phyloP scores from a whole-genome alignment of 2,888 invertebrate genomes.

The Junonia oenone region DNA sequence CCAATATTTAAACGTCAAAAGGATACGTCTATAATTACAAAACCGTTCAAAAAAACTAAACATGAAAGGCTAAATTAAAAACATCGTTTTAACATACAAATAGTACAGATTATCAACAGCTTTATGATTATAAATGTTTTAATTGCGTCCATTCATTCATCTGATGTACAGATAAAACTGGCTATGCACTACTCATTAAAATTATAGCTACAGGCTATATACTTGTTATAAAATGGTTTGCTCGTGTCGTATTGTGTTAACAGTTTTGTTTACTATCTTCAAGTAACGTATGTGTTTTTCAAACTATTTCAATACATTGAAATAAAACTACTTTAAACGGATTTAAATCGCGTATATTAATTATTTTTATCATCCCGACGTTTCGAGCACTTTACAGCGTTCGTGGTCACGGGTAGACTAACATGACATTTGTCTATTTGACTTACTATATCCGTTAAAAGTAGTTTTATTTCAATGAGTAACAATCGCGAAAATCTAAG shows the following conservation, averaged over 20 bases:
- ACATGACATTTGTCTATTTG: no score
- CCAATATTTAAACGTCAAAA: background rate
- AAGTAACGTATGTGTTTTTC: no score
- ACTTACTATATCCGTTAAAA: no score
- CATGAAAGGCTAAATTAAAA: conserved; percentile 8
- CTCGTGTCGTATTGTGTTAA: background rate
- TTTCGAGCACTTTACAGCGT: no score
- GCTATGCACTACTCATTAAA: conserved; percentile 27
- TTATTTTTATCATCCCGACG: no score
- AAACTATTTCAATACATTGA: no score
- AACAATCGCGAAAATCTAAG: no score
- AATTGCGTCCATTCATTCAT: conserved; percentile 26
- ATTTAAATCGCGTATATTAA: no score
- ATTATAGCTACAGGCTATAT: conserved; percentile 26
- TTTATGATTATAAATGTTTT: conserved; percentile 27
- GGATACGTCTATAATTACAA: background rate
- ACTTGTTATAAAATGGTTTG: background rate
- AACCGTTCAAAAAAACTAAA: background rate
- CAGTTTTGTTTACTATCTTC: no score
- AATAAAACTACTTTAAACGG: no score
- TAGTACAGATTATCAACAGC: conserved; percentile 23
- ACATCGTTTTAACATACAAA: conserved; percentile 16
- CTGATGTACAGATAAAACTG: conserved; percentile 23
- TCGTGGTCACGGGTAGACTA: no score
- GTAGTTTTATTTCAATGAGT: no score